phyloP scores from a whole-genome alignment of 2,888 invertebrate genomes.

The Stictocephala bisonia region DNA sequence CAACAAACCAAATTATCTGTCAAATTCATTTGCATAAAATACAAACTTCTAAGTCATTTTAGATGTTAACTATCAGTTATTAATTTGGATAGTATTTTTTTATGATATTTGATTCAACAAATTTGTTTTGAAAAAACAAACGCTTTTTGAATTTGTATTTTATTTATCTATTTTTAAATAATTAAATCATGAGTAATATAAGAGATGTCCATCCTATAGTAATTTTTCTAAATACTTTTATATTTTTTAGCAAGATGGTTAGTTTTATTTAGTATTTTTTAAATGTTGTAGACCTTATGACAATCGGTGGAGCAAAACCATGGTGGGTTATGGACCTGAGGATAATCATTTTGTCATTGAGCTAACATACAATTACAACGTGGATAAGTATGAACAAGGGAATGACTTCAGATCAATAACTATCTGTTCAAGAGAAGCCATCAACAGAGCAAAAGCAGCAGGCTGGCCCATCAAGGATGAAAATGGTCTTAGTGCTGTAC shows the following conservation, averaged over 20 bases:
- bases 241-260: not conserved
- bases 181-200: not conserved
- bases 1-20: too few species aligned
- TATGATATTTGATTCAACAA: too few species aligned
- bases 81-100: too few species aligned
- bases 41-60: too few species aligned
- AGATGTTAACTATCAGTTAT: too few species aligned
- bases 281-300: conserved; percentile 84
- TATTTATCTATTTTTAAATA: too few species aligned
- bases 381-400: conserved; percentile 80
- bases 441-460: conserved; percentile 76
- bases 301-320: conserved; percentile 99
- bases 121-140: not conserved
- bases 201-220: not conserved
- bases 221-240: not conserved
- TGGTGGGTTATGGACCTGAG: conserved; percentile 98
- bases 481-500: conserved; percentile 72
- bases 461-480: conserved; percentile 77
- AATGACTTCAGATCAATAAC: conserved; percentile 93
- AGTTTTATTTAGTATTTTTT: not conserved
- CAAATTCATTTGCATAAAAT: too few species aligned
- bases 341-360: conserved; percentile 95
- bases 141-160: not conserved
- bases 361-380: conserved; percentile 96
- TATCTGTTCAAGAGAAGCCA: conserved; percentile 80